Base-by-base conservation (phyloP, 2,888 invertebrate species). In the Spisula subtruncata region DNA sequence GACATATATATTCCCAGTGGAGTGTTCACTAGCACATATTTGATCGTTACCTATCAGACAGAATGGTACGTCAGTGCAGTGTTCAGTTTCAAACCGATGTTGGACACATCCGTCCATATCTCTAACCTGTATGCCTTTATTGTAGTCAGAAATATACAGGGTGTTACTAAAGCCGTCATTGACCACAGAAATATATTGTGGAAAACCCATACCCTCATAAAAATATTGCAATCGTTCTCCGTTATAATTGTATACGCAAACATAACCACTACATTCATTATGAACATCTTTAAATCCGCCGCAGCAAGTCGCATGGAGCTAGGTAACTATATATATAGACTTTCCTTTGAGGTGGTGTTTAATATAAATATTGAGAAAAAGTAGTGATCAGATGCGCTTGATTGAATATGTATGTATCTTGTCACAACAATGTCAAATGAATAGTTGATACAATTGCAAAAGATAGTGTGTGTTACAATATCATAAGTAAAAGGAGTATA, bases 231-330 rank as follows among this genome's bases (percentile, higher is more conserved):
- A 29, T 46, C 51, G 16, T n/a, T 25, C 81, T 10, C 81, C 81
- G 25, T 0, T 18, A n/a, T 25, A 51, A 29, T 18, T 81, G 82
- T 83, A 83, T 10, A 83, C n/a, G 54, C 56, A 35, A 2, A 83
- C n/a, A 56, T 83, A 56, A 32, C 82, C 82, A 56, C 18, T 32
- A 29, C 82, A 54, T 83, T 83, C 82, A 32, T 56, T 32, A 25
- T n/a, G n/a, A 41, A 0, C 0, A 35, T 20, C 10, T 20, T 14
- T 48, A n/a, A 1, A 46, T 51, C 82, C 82, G 35, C 82, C 82
- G 35, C 82, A 83, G n/a, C 56, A 83, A n/a, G 41, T 41, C 41
- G 8, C 41, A 5, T 41, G 41, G 8, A 41, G 8, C 2, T 41
- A 41, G 41, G 41, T 41, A n/a, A n/a, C n/a, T n/a, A n/a, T n/a